phyloP scores from a whole-genome alignment of 1,140 invertebrate species.

The Drosophila insularis region DNA sequence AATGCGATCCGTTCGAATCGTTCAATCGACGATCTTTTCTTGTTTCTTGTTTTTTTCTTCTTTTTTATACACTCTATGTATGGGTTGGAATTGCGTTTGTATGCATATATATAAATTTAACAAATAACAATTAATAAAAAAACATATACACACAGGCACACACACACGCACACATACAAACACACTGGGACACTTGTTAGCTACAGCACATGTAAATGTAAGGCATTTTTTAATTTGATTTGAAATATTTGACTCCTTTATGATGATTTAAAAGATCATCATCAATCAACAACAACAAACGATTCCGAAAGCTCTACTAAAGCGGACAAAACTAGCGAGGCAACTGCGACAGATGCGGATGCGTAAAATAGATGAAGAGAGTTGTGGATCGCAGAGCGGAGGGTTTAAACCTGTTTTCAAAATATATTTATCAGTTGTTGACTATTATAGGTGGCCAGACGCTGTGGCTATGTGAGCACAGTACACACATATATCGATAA shows the following conservation, averaged over 20 bases:
- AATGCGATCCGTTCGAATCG: slow-evolving; percentile 3
- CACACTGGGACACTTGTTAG: slow-evolving; percentile 43
- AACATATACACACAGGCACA: slow-evolving; percentile 26
- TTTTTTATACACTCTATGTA: slow-evolving; percentile 18
- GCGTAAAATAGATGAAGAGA: slow-evolving; percentile 3
- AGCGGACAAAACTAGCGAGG: slow-evolving; percentile 51
- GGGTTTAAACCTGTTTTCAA: slow-evolving; percentile 19
- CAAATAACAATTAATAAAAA: slow-evolving; percentile 44
- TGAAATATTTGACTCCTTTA: slow-evolving; percentile 48
- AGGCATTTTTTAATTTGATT: slow-evolving; percentile 60
- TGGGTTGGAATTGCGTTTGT: slow-evolving; percentile 20
- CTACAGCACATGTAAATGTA: slow-evolving; percentile 52
- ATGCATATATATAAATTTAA: slow-evolving; percentile 35
- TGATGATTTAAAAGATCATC: slow-evolving; percentile 54
- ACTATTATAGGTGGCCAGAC: slow-evolving; percentile 7
- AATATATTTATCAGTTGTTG: slow-evolving; percentile 18
- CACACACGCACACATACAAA: slow-evolving; percentile 35
- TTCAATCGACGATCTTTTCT: background rate
- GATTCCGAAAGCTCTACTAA: slow-evolving; percentile 68
- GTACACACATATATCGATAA: background rate
- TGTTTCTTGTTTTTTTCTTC: slow-evolving; percentile 30
- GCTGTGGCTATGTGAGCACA: background rate
- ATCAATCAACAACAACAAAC: slow-evolving; percentile 62
- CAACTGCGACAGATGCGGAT: slow-evolving; percentile 19
- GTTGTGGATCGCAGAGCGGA: background rate